Evolutionary conservation across 2,888 invertebrate genomes (phyloP).

Genomic region (Drosophila testacea): DNA sequence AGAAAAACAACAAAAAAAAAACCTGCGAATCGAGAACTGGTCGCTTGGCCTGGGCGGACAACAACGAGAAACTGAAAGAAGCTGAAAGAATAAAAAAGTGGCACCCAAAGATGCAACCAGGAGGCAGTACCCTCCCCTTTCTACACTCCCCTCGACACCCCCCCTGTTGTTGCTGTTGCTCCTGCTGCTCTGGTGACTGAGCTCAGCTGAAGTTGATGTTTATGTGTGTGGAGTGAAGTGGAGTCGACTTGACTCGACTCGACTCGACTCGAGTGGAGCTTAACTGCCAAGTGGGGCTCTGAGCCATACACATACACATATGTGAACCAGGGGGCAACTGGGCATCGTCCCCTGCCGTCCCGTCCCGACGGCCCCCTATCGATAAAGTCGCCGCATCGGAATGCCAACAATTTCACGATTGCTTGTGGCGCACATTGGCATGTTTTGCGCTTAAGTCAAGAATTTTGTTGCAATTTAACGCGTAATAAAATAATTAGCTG

Average conservation of each 20-base stretch:
- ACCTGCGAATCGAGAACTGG: slow-evolving; percentile 71
- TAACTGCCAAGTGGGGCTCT: slow-evolving; percentile 47
- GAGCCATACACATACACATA: slow-evolving; percentile 16
- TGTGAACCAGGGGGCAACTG: slow-evolving; percentile 38
- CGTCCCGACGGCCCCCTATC: slow-evolving; percentile 49
- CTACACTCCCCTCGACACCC: slow-evolving; percentile 16
- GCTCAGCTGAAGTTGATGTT: slow-evolving; percentile 30
- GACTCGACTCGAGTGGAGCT: slow-evolving; percentile 3
- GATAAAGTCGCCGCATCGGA: slow-evolving; percentile 72
- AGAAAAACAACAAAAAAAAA: slow-evolving; percentile 12
- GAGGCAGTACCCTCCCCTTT: slow-evolving; percentile 29
- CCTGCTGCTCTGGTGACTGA: slow-evolving; percentile 17
- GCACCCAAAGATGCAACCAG: slow-evolving; percentile 74
- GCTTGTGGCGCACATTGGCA: slow-evolving; percentile 80
- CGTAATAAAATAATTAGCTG: slow-evolving; percentile 81
- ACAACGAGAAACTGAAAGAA: slow-evolving; percentile 33
- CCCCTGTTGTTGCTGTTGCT: slow-evolving; percentile 9
- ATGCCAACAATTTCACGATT: slow-evolving; percentile 81
- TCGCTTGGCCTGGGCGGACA: slow-evolving; percentile 60
- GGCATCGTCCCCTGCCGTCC: not conserved
- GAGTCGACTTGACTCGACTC: not conserved
- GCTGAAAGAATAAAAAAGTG: slow-evolving; percentile 52
- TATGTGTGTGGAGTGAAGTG: slow-evolving; percentile 38
- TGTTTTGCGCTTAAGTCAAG: slow-evolving; percentile 74
- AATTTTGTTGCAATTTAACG: slow-evolving; percentile 81